A percentile compares a stretch with the other conserved stretches of the same genome.
These are phyloP conservation scores for Centropus unirufus DNA, from an alignment of 2,113 vertebrate species.

Conservation along the genomic window DNA sequence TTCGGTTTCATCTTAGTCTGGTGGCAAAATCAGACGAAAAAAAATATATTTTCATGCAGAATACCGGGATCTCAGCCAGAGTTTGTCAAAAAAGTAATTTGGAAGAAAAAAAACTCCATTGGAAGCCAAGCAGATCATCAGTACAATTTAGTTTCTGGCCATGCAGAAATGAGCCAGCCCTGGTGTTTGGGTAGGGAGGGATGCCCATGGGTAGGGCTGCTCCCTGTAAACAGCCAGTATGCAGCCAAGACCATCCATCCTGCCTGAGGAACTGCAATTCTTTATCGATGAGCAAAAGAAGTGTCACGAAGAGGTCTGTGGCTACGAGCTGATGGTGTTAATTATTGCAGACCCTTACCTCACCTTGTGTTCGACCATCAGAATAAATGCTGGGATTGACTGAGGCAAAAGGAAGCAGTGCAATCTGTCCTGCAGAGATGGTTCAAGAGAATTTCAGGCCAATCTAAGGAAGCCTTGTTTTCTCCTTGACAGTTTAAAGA, in stretches of 20 bases:
- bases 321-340: neutral
- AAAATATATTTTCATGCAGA: neutral
- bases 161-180: neutral
- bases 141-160: neutral
- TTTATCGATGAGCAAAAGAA: neutral
- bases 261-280: neutral
- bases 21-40: neutral
- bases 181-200: neutral
- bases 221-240: neutral
- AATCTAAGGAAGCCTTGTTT: slow-evolving; percentile 34
- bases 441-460: neutral
- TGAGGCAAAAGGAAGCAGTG: neutral
- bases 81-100: neutral
- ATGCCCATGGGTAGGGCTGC: neutral
- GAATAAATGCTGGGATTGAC: neutral
- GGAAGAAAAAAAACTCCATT: neutral
- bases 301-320: neutral
- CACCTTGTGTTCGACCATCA: neutral
- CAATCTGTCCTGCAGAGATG: neutral
- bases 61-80: neutral
- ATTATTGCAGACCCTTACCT: neutral
- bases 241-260: neutral
- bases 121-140: neutral
- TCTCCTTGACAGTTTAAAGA: slow-evolving; percentile 54
- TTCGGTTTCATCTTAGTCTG: neutral